Conservation (phyloP, 2,888 invertebrate species). For the Enchytraeus crypticus region DNA sequence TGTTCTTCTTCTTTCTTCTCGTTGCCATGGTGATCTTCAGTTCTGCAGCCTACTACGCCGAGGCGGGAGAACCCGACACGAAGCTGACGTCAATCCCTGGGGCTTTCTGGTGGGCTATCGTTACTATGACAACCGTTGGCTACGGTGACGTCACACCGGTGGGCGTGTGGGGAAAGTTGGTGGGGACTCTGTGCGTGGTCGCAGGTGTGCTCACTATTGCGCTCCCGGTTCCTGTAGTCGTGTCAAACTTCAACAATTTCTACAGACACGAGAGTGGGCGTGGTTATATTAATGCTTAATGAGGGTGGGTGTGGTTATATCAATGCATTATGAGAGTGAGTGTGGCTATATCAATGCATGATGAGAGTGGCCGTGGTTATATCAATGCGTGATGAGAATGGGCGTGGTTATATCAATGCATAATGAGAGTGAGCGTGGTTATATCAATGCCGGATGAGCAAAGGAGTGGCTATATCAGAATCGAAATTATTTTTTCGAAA, state of each 20-base stretch:
- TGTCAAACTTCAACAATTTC: conserved; percentile 34
- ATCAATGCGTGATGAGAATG: too few species aligned
- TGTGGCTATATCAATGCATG: too few species aligned
- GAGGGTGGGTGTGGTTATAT: too few species aligned
- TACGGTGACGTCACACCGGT: conserved; percentile 33
- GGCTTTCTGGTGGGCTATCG: conserved; percentile 47
- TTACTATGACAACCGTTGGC: conserved; percentile 37
- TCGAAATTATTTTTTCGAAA: too few species aligned
- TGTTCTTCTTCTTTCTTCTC: conserved; percentile 44
- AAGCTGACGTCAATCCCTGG: conserved; percentile 44
- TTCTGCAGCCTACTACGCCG: conserved; percentile 44
- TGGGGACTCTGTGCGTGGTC: conserved; percentile 31
- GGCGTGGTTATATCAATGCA: too few species aligned
- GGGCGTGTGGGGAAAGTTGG: conserved; percentile 30
- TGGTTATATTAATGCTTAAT: conserved; percentile 26
- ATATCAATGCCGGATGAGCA: too few species aligned
- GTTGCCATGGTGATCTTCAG: conserved; percentile 45
- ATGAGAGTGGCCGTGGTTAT: too few species aligned
- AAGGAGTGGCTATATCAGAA: too few species aligned
- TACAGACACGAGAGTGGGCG: conserved; percentile 32
- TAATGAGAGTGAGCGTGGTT: too few species aligned
- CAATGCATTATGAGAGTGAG: too few species aligned
- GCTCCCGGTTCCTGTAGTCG: conserved; percentile 33
- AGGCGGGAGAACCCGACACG: conserved; percentile 31
- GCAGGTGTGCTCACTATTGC: conserved; percentile 34